Base-by-base conservation (phyloP, 1,140 invertebrate genomes). In the Coelopa frigida region DNA sequence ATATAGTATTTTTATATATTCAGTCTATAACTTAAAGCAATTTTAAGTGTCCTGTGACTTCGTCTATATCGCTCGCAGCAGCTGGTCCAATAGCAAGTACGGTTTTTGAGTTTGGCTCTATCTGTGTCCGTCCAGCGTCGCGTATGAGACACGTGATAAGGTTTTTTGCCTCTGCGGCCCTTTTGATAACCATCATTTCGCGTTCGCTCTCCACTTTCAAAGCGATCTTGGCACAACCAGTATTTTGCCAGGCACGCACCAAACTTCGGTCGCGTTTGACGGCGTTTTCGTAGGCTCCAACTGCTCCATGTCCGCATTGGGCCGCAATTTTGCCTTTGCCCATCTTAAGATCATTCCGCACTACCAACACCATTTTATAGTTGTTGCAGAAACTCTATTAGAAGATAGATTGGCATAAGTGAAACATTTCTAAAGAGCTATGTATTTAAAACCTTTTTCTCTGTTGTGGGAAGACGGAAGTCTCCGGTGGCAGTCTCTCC, bases 241-340 rank as follows among this genome's bases (percentile, higher is more conserved):
- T 77, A 39, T 71, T 70, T 59, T 84, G 78, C 93, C 93, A 97
- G 6, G 72, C 62, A 53, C 78, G 75, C 14, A 94, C 65, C 21
- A 82, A 58, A 24, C 77, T 72, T 5, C 82, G 81, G 51, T 81
- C 73, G 43, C 73, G 76, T 44, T 67, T 73, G 8, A 77, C 71
- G 14, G 81, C 75, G 53, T 83, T 82, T 50, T 83, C 78, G 59
- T 87, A 92, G 3, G 84, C 88, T 35, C 79, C 80, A 18, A 87
- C 82, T 6, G 92, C 85, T 39, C 89, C 93, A 75, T 96, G 93
- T 32, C 84, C 80, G 75, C 91, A 94, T 70, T 94, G 93, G 4
- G 92, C 88, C 23, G 87, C 91, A 35, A 90, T 81, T 77, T 96
- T 96, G 12, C 93, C 93, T 35, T 92, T 94, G 15, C 85, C 82